These are phyloP conservation scores for Crotalus tigris DNA, from an alignment of 2,113 vertebrate genomes.

Conservation along the genomic window DNA sequence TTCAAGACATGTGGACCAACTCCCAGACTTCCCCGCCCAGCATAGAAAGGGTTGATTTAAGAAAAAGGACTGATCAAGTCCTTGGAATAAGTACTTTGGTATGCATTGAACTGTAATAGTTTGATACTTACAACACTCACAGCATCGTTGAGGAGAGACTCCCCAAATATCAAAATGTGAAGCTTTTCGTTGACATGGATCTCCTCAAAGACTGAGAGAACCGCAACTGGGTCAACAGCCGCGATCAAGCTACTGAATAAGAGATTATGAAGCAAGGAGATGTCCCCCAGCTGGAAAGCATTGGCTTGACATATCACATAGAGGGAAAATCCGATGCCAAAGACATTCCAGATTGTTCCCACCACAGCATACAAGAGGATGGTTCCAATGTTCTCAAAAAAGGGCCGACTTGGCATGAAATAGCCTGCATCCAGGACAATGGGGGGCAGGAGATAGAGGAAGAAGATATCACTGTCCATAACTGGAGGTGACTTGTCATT, in stretches of 20 bases:
- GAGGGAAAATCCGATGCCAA: conserved; percentile 78
- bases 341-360: conserved; percentile 79
- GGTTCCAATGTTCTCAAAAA: conserved; percentile 81
- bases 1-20: background rate
- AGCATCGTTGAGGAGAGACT: conserved; percentile 79
- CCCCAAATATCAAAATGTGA: conserved; percentile 80
- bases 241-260: conserved; percentile 80
- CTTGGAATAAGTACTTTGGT: background rate
- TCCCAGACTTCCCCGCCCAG: background rate
- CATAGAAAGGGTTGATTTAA: background rate
- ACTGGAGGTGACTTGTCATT: conserved; percentile 74
- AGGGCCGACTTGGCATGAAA: conserved; percentile 79
- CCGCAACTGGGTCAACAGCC: conserved; percentile 75
- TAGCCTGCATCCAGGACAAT: conserved; percentile 81
- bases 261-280: conserved; percentile 80
- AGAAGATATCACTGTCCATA: conserved; percentile 79
- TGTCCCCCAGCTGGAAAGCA: conserved; percentile 66
- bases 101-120: background rate
- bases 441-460: conserved; percentile 82
- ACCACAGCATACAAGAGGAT: conserved; percentile 72
- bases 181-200: conserved; percentile 85
- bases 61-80: background rate
- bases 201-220: conserved; percentile 81
- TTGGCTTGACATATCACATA: conserved; percentile 77
- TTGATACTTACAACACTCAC: conserved; percentile 74